Evolutionary conservation across 2,113 vertebrate species (phyloP).

Genomic region (Hystrix cristata): DNA sequence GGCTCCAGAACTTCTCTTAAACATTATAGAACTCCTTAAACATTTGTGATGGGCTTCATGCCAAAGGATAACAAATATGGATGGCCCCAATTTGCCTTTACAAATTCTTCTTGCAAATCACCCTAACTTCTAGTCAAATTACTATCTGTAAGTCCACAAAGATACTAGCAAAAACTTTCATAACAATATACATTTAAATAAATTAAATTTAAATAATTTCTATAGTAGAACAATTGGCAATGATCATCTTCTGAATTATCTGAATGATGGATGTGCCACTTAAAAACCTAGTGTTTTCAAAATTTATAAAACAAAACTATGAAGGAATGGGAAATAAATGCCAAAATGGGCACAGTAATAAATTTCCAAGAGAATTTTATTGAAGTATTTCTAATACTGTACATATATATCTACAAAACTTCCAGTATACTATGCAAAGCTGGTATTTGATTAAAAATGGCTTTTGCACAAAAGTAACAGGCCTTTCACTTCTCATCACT

Average conservation of each 20-base stretch:
- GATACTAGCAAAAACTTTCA: not conserved
- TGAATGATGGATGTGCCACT: not conserved
- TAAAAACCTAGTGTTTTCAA: slow-evolving; percentile 22
- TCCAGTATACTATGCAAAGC: not conserved
- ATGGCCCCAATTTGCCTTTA: not conserved
- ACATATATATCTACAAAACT: not conserved
- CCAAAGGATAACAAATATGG: slow-evolving; percentile 18
- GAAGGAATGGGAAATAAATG: not conserved
- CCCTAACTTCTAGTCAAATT: not conserved
- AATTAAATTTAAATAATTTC: not conserved
- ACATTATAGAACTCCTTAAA: not conserved
- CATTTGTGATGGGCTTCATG: not conserved
- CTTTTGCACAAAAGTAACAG: slow-evolving; percentile 24
- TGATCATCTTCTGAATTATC: not conserved
- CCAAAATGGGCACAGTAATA: not conserved
- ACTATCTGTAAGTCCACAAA: slow-evolving; percentile 14
- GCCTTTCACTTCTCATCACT: slow-evolving; percentile 6
- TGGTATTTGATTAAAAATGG: not conserved
- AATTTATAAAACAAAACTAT: slow-evolving; percentile 35
- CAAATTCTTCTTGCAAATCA: slow-evolving; percentile 39
- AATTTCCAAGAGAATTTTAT: not conserved
- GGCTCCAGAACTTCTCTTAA: not conserved
- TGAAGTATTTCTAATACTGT: not conserved
- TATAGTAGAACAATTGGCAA: not conserved
- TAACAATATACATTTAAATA: not conserved